Conservation (phyloP, 2,113 vertebrate species). For the Panurus biarmicus region DNA sequence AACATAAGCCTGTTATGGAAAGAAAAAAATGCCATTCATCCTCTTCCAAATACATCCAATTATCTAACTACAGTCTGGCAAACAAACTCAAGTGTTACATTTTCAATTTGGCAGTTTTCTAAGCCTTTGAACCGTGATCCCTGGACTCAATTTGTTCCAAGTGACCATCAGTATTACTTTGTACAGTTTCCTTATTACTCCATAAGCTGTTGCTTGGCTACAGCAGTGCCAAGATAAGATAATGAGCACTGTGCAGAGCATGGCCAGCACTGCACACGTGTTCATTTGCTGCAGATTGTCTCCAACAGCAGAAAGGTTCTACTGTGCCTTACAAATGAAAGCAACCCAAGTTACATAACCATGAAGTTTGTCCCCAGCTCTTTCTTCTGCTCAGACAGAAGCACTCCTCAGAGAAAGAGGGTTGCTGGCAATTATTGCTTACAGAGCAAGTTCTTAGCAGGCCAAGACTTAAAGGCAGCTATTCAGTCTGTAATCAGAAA, state of each 20-base stretch:
- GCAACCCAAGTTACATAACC: not conserved
- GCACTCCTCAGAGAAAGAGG: not conserved
- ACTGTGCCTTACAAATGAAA: not conserved
- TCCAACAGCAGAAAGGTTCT: not conserved
- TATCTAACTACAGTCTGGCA: conserved; percentile 7
- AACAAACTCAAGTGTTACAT: not conserved
- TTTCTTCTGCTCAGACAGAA: not conserved
- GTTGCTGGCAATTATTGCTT: not conserved
- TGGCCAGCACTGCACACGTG: not conserved
- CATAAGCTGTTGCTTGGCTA: not conserved
- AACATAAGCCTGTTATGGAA: not conserved
- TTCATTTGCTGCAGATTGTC: not conserved
- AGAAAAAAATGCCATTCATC: conserved; percentile 13
- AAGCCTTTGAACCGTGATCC: not conserved
- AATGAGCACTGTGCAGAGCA: not conserved
- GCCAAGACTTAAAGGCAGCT: not conserved
- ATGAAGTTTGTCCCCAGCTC: not conserved
- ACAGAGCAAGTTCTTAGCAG: not conserved
- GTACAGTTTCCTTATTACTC: not conserved
- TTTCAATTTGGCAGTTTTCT: not conserved
- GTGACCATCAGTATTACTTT: not conserved
- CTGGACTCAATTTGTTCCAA: not conserved
- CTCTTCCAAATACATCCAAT: conserved; percentile 41
- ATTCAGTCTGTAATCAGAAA: not conserved
- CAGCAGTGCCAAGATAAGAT: not conserved